Evolutionary conservation across 1,140 invertebrate species (phyloP).

Genomic region (Oedothorax gibbosus): DNA sequence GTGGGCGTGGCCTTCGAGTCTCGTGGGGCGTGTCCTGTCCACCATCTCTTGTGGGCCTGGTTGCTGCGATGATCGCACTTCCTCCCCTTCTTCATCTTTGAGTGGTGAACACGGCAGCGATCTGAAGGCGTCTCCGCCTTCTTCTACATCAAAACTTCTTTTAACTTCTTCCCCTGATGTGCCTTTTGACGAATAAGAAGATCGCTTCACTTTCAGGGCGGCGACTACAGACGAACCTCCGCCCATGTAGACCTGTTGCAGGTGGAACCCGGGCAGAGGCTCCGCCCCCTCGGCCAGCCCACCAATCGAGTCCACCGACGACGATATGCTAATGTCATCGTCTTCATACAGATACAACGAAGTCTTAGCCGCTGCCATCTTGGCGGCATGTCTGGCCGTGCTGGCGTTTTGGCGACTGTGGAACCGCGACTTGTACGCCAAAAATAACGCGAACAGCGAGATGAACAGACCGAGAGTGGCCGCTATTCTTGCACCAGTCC

Average conservation of each 20-base stretch:
- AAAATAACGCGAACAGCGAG: slow-evolving; percentile 84
- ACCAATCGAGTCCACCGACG: slow-evolving; percentile 29
- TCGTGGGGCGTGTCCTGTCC: slow-evolving; percentile 10
- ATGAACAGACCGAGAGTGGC: slow-evolving; percentile 81
- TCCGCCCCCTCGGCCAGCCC: slow-evolving; percentile 14
- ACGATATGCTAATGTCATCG: slow-evolving; percentile 12
- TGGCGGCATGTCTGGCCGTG: neutral
- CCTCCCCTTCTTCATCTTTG: slow-evolving; percentile 4
- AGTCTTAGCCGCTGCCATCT: slow-evolving; percentile 13
- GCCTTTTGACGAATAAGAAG: neutral
- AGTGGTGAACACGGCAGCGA: slow-evolving; percentile 53
- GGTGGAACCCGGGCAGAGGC: slow-evolving; percentile 12
- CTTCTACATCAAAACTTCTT: slow-evolving; percentile 22
- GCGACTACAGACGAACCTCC: slow-evolving; percentile 11
- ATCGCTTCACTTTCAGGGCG: slow-evolving; percentile 31
- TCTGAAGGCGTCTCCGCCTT: slow-evolving; percentile 38
- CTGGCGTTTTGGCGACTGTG: slow-evolving; percentile 36
- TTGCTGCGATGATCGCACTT: neutral
- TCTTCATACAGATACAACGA: slow-evolving; percentile 49
- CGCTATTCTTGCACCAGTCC: slow-evolving; percentile 88
- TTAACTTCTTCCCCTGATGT: slow-evolving; percentile 11
- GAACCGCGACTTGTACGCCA: slow-evolving; percentile 81
- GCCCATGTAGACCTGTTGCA: slow-evolving; percentile 16
- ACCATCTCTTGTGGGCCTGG: slow-evolving; percentile 14
- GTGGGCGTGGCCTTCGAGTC: neutral